phyloP scores from a whole-genome alignment of 1,140 invertebrate genomes.

The Tetranychus urticae region DNA sequence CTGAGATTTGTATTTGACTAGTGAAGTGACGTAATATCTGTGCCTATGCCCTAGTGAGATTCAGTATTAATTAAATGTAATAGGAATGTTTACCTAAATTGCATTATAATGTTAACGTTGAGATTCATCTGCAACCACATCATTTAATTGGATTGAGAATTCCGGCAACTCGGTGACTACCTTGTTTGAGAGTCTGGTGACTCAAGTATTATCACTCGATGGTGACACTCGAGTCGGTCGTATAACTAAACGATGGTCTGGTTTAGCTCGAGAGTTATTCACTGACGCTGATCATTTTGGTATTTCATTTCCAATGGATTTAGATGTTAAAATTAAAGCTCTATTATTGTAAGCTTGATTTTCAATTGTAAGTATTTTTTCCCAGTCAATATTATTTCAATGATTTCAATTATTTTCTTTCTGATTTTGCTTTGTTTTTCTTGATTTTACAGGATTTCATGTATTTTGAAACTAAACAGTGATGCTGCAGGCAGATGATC shows the following conservation, averaged over 20 bases:
- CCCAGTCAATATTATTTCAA: too few species aligned
- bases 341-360: slow-evolving; percentile 40
- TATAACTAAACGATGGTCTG: slow-evolving; percentile 51
- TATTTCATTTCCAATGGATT: slow-evolving; percentile 47
- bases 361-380: slow-evolving; percentile 18
- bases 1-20: too few species aligned
- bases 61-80: too few species aligned
- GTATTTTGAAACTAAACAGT: slow-evolving; percentile 37
- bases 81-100: too few species aligned
- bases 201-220: slow-evolving; percentile 21
- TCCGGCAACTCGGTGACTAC: too few species aligned
- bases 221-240: slow-evolving; percentile 29
- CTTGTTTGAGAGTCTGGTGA: too few species aligned
- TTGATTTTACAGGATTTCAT: slow-evolving; percentile 32
- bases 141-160: too few species aligned
- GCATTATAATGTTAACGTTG: too few species aligned
- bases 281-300: slow-evolving; percentile 51
- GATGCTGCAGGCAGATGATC: slow-evolving; percentile 19
- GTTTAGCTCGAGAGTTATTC: slow-evolving; percentile 38
- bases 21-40: too few species aligned
- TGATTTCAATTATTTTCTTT: too few species aligned
- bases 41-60: too few species aligned
- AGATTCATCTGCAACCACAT: too few species aligned
- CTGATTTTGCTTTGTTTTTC: neutral
- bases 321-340: slow-evolving; percentile 56